Evolutionary conservation across 2,113 vertebrate species (phyloP).

Genomic region (Aix galericulata): DNA sequence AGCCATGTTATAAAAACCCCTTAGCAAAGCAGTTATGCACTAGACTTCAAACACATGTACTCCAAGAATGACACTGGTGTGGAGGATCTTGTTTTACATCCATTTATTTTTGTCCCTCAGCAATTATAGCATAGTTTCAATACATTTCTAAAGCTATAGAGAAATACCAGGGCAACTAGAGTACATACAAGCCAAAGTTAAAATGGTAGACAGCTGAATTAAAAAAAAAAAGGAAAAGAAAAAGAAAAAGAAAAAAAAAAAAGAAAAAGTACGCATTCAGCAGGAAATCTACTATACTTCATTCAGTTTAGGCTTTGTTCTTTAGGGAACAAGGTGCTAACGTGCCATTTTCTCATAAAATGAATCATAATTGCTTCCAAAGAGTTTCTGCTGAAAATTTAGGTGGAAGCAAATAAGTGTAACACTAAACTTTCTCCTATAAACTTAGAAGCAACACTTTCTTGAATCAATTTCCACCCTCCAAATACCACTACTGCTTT

Average conservation of each 20-base stretch:
- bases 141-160: slow-evolving; percentile 78
- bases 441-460: slow-evolving; percentile 76
- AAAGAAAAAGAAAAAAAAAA: fast-evolving
- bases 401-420: slow-evolving; percentile 74
- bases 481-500: slow-evolving; percentile 67
- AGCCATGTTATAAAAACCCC: slow-evolving; percentile 64
- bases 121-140: slow-evolving; percentile 75
- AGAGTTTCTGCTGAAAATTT: slow-evolving; percentile 71
- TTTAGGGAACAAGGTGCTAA: slow-evolving; percentile 80
- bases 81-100: slow-evolving; percentile 76
- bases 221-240: background rate
- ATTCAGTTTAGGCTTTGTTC: slow-evolving; percentile 74
- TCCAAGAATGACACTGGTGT: slow-evolving; percentile 77
- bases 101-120: slow-evolving; percentile 77
- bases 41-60: slow-evolving; percentile 70
- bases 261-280: slow-evolving; percentile 53
- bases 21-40: slow-evolving; percentile 67
- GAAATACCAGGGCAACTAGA: slow-evolving; percentile 76
- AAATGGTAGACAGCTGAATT: slow-evolving; percentile 70
- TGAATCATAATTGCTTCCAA: slow-evolving; percentile 74
- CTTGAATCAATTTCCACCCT: slow-evolving; percentile 73
- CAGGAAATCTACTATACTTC: slow-evolving; percentile 69
- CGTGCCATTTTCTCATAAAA: slow-evolving; percentile 74
- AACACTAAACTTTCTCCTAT: slow-evolving; percentile 76
- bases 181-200: slow-evolving; percentile 75